These are phyloP conservation scores for Aviceda leuphotes DNA, from an alignment of 2,797 vertebrate genomes.

Conservation along the genomic window DNA sequence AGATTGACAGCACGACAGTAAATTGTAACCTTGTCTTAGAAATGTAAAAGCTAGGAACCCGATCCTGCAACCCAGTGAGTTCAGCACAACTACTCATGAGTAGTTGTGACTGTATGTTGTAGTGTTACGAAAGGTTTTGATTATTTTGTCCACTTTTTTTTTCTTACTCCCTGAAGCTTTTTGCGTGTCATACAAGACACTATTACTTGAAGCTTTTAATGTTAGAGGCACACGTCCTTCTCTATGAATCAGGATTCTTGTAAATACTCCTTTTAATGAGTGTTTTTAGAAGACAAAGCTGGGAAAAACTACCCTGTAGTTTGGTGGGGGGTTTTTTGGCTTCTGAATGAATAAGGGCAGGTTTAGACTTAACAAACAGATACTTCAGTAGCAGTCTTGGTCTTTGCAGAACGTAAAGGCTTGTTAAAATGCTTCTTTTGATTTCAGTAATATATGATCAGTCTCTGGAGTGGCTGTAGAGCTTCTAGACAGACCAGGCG, in stretches of 20 bases:
- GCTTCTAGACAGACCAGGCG: background rate
- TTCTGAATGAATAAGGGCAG: background rate
- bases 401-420: background rate
- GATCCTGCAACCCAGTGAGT: background rate
- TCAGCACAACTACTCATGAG: background rate
- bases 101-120: background rate
- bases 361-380: background rate
- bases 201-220: background rate
- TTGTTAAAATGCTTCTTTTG: background rate
- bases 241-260: background rate
- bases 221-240: background rate
- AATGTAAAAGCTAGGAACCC: background rate
- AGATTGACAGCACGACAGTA: background rate
- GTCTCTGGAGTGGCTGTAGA: background rate
- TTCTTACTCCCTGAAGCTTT: background rate
- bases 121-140: background rate
- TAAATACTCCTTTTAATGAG: background rate
- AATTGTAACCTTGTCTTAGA: background rate
- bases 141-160: background rate
- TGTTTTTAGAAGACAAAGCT: background rate
- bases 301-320: background rate
- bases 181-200: background rate
- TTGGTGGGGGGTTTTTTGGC: background rate
- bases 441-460: background rate
- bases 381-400: background rate